Base-by-base conservation (phyloP, 2,888 invertebrate species). In the Agrotis ipsilon region DNA sequence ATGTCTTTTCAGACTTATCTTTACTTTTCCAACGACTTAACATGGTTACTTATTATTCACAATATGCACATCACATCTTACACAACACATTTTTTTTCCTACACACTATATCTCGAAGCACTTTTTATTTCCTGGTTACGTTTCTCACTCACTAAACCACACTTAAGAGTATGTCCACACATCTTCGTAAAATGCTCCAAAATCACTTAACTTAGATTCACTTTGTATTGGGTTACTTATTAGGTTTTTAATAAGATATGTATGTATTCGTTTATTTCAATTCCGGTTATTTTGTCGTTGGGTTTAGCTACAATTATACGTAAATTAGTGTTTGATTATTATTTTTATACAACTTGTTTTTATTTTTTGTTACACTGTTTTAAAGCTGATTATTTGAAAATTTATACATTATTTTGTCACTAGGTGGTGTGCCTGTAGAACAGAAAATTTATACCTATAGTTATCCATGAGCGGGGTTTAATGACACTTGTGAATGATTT, bases 21-120 rank as follows among this genome's bases (percentile, higher is more conserved):
- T 98, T 98, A 92, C 97, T 98, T 93, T 98, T 98, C 98, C 98
- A 98, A 89, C 98, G 97, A 89, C 97, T 98, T 93, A 98, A 96
- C 98, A 98, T 98, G 92, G 80, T 90, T 77, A 83, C 70, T 78
- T 83, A 75, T 78, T 83, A 75, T 82, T 83, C 72, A 78, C 74
- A 67, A 68, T 79, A 81, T 72, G 39, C 80, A 76, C 76, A 58
- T 75, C 83, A 78, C 81, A 72, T 75, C 61, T 78, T 72, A 84
- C 68, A 83, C 62, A 49, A 68, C 60, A 80, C 84, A 82, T 81
- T 68, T 58, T 77, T 24, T 27, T 70, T 73, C 13, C 55, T 72
- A 72, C 52, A 19, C 54, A 63, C 51, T 57, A 48, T 72, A 52
- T n/a, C 51, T 3, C 27, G 16, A 65, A 27, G 52, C 71, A 72